Conservation (phyloP, 2,113 vertebrate species). For the Isurus oxyrinchus region DNA sequence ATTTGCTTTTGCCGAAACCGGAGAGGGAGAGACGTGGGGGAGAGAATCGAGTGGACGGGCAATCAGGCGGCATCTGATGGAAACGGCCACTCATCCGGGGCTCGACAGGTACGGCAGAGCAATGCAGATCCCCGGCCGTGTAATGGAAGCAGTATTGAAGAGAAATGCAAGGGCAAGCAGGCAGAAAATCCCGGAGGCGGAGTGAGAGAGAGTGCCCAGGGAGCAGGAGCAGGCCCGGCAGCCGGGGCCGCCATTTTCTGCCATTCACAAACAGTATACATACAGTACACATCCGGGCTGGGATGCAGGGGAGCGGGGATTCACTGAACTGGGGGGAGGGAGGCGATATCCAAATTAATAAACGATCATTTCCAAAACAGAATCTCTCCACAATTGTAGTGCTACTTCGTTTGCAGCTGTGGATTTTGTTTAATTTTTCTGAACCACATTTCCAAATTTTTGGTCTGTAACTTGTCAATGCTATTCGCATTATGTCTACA, state of each 20-base stretch:
- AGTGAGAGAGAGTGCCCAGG: conserved; percentile 8
- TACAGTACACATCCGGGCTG: conserved; percentile 35
- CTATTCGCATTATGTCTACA: background rate
- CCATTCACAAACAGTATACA: conserved; percentile 36
- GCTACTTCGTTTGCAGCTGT: background rate
- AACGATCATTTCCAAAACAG: background rate
- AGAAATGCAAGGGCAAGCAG: conserved; percentile 5
- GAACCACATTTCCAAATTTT: background rate
- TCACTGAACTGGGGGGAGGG: background rate
- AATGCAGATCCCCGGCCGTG: conserved; percentile 23
- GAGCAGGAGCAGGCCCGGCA: conserved; percentile 32
- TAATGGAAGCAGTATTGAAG: conserved; percentile 28
- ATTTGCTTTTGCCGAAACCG: conserved; percentile 34
- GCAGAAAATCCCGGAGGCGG: conserved; percentile 5
- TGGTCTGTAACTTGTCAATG: background rate
- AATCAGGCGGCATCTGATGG: conserved; percentile 35
- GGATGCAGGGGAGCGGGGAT: conserved; percentile 18
- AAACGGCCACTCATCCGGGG: conserved; percentile 33
- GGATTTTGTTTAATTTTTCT: background rate
- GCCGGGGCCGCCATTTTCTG: conserved; percentile 35
- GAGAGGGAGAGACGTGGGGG: conserved; percentile 22
- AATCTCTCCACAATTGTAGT: background rate
- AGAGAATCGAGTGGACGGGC: conserved; percentile 20
- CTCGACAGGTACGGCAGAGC: conserved; percentile 34
- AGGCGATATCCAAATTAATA: background rate